A percentile compares a stretch with the other conserved stretches of the same genome.
Evolutionary conservation across 2,113 vertebrate species (phyloP).

Genomic region (Lepus timidus): DNA sequence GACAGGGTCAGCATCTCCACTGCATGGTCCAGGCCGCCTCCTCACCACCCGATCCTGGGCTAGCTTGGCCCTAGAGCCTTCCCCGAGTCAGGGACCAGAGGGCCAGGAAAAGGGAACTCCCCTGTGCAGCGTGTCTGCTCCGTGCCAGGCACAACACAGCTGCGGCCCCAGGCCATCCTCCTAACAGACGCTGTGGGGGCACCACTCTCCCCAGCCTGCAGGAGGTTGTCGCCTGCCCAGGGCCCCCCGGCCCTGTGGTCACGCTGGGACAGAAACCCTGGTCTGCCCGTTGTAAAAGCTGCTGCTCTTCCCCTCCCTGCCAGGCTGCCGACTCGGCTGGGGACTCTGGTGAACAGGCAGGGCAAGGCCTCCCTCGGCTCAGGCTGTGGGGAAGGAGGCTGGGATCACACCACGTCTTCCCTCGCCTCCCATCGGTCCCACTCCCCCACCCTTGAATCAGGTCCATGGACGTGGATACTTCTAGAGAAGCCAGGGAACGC

Average conservation of each 20-base stretch:
- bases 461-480: not conserved
- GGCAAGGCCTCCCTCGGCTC: not conserved
- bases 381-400: not conserved
- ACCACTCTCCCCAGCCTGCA: not conserved
- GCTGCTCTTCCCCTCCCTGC: not conserved
- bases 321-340: not conserved
- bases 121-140: not conserved
- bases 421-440: not conserved
- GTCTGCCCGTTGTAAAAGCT: not conserved
- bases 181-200: fast-evolving
- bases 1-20: fast-evolving
- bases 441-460: not conserved
- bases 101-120: not conserved
- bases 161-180: not conserved
- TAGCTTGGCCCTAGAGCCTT: not conserved
- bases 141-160: fast-evolving
- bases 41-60: not conserved
- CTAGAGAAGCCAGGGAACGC: slow-evolving; percentile 24
- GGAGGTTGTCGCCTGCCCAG: not conserved
- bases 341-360: not conserved
- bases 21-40: not conserved
- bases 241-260: not conserved
- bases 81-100: not conserved
- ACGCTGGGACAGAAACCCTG: not conserved
- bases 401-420: not conserved